Evolutionary conservation across 2,797 vertebrate species (phyloP).

Genomic region (Danio tinwini): DNA sequence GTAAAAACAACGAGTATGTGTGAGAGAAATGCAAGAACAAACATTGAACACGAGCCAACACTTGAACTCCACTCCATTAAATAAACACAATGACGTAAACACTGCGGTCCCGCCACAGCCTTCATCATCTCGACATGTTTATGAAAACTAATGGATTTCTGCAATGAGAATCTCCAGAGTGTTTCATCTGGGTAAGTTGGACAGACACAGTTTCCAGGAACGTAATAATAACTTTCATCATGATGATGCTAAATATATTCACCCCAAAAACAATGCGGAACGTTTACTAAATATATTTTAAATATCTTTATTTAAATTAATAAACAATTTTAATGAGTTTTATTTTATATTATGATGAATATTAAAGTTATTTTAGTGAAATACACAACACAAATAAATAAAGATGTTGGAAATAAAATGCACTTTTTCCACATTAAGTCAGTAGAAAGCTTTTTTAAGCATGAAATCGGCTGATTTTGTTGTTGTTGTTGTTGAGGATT

Average conservation of each 20-base stretch:
- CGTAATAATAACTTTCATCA: background rate
- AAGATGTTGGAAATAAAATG: background rate
- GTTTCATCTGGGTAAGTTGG: background rate
- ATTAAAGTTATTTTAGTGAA: background rate
- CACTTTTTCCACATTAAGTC: background rate
- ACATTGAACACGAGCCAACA: background rate
- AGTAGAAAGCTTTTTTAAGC: background rate
- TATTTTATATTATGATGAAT: no score
- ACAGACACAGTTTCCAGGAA: slow-evolving; percentile 1
- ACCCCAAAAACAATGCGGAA: background rate
- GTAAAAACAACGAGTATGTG: background rate
- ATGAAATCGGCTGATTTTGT: background rate
- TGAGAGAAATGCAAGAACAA: background rate
- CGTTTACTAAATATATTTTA: background rate
- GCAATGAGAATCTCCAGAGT: background rate
- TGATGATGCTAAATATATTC: background rate
- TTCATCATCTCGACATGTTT: slow-evolving; percentile 16
- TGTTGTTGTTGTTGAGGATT: background rate
- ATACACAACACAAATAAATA: background rate
- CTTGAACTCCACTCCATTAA: slow-evolving; percentile 19
- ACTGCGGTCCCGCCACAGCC: background rate
- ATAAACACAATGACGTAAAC: slow-evolving; percentile 6
- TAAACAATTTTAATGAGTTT: no score
- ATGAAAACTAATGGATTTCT: background rate
- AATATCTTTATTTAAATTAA: background rate